Percentiles rank a stretch among this genome's conserved stretches.
These are phyloP conservation scores for Clepsis dumicolana DNA, from an alignment of 2,888 invertebrate species.

Conservation along the genomic window DNA sequence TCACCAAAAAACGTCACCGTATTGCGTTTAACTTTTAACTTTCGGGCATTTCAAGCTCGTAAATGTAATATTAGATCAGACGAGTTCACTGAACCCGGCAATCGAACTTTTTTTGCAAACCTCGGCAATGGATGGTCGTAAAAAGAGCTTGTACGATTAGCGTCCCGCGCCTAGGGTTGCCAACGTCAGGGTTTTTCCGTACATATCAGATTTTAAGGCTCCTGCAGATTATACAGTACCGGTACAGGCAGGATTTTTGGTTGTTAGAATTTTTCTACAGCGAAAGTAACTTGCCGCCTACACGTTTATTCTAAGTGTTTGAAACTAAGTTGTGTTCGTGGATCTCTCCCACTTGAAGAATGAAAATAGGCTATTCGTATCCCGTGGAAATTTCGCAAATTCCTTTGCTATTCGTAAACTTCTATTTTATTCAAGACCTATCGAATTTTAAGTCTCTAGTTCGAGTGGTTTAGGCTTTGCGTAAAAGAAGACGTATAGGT, in stretches of 20 bases:
- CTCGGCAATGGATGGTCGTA: constrained; percentile 29
- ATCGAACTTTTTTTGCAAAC: constrained; percentile 17
- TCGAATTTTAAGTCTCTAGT: too few species aligned
- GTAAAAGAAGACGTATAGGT: too few species aligned
- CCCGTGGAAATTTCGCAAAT: too few species aligned
- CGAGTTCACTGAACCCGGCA: constrained; percentile 10
- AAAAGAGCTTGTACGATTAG: constrained; percentile 23
- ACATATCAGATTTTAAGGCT: neutral
- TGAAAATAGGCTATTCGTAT: too few species aligned
- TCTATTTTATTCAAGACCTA: too few species aligned
- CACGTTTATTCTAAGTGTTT: too few species aligned
- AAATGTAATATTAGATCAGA: constrained; percentile 6
- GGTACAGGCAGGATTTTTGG: neutral
- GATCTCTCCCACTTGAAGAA: too few species aligned
- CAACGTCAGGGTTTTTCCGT: neutral
- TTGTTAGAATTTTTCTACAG: too few species aligned
- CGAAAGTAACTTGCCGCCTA: too few species aligned
- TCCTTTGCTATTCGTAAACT: too few species aligned
- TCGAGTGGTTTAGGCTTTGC: too few species aligned
- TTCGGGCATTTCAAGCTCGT: neutral
- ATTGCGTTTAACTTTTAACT: neutral
- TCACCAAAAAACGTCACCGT: neutral
- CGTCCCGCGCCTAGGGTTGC: constrained; percentile 48
- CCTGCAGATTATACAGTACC: neutral
- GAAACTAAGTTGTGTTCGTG: too few species aligned